Base-by-base conservation (phyloP, 2,113 vertebrate species). In the Phoxinus phoxinus region DNA sequence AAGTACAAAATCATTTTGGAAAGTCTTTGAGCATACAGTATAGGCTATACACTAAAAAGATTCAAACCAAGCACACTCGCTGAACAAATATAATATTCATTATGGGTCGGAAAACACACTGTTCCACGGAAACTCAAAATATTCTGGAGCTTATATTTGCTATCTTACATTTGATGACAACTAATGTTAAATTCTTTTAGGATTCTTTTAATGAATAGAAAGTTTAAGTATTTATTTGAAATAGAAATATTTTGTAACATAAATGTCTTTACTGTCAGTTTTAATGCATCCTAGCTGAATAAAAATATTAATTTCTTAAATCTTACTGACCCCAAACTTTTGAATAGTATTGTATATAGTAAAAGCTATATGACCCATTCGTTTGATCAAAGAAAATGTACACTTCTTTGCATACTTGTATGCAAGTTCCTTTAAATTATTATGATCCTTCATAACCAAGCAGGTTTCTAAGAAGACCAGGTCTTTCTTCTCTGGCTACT, bases 401-500 rank as follows among this genome's bases (percentile, higher is more conserved):
- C 19, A 23, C 19, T 23, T 72, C 69, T 25, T 74, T 27, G 41
- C 23, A 25, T 17, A 48, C 23, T 46, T 74, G 41, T 48, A 17
- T 3, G 72, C 71, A 74, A 46, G 5, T 25, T 73, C 11, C 12
- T 73, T 73, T 41, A 17, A 25, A 13, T 73, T 25, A 25, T 73
- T 46, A 73, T 3, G 11, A 73, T 25, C 13, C 23, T n/a, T 46
- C 23, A n/a, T 19, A n/a, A 44, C 25, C 44, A 51, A 51, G 44
- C 72, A 65, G 61, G 56, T n/a, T 23, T 59, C 3, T 11, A 11
- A 25, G 58, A 59, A 32, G 86, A 90, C 76, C 71, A 87, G 79
- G 46, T 10, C 85, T 84, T 87, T 91, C 84, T 77, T 84, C 84
- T 76, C 85, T 88, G 88, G 89, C 82, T 89, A 88, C 90, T 87